Conservation (phyloP, 92 coral and sea anemone species). For the Umimayanthus chanpuru region DNA sequence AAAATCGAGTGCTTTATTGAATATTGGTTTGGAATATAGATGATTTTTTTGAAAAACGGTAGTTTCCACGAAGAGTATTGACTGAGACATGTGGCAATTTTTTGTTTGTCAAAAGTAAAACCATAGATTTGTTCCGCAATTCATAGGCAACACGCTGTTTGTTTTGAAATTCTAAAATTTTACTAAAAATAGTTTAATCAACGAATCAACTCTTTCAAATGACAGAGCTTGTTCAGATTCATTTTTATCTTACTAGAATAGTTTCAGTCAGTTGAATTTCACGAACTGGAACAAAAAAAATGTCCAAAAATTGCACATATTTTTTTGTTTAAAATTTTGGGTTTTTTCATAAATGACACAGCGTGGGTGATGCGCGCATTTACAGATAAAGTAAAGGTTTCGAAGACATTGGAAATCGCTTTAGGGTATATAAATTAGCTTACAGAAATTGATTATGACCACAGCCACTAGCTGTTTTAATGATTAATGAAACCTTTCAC, state of each 20-base stretch:
- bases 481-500: not conserved
- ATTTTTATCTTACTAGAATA: not conserved
- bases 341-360: not conserved
- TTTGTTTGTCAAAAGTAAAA: not conserved
- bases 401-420: not conserved
- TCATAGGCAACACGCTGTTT: constrained; percentile 1
- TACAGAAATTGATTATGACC: not conserved
- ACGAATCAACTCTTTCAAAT: not conserved
- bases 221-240: not conserved
- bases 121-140: not conserved
- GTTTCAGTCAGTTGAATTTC: too few relatives aligned
- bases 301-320: not conserved
- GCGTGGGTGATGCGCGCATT: not conserved
- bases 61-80: not conserved
- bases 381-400: not conserved
- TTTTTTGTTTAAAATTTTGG: too few relatives aligned
- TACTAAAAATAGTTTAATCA: not conserved
- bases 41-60: not conserved
- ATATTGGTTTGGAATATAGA: not conserved
- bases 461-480: not conserved
- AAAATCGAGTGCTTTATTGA: too few relatives aligned
- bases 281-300: too few relatives aligned
- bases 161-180: not conserved
- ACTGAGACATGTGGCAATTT: not conserved
- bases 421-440: not conserved